phyloP scores from a whole-genome alignment of 2,113 vertebrate genomes.

The Thermophis baileyi region DNA sequence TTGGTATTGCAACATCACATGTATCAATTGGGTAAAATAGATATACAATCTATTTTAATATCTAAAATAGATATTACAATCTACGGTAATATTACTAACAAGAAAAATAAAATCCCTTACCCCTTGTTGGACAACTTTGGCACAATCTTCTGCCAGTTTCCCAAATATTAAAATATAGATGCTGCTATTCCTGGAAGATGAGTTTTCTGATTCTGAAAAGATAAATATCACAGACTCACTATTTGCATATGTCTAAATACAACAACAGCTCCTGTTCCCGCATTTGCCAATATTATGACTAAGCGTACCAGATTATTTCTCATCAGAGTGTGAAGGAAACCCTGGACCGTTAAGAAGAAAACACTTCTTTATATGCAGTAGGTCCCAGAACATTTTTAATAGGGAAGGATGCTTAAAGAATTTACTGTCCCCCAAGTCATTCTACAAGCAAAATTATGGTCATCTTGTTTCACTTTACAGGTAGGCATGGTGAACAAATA shows the following conservation, averaged over 20 bases:
- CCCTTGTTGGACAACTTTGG: constrained; percentile 50
- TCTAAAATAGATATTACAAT: neutral
- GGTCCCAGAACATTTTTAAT: neutral
- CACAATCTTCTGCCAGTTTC: constrained; percentile 67
- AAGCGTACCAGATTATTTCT: neutral
- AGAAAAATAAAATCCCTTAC: constrained; percentile 48
- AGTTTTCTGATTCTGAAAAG: constrained; percentile 50
- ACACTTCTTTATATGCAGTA: neutral
- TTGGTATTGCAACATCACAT: neutral
- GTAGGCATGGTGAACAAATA: neutral
- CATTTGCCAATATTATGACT: neutral
- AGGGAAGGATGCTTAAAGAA: neutral
- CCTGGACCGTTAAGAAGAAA: neutral
- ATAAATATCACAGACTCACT: constrained; percentile 18
- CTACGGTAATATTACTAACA: neutral
- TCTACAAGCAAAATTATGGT: neutral
- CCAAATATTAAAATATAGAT: constrained; percentile 65
- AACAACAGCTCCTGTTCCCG: neutral
- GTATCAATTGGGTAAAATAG: neutral
- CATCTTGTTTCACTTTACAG: neutral
- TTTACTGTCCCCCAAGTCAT: neutral
- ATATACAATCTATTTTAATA: neutral
- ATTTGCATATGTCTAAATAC: neutral
- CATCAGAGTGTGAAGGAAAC: neutral
- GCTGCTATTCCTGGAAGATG: constrained; percentile 17